phyloP scores from a whole-genome alignment of 1,140 invertebrate genomes.

The Popillia japonica region DNA sequence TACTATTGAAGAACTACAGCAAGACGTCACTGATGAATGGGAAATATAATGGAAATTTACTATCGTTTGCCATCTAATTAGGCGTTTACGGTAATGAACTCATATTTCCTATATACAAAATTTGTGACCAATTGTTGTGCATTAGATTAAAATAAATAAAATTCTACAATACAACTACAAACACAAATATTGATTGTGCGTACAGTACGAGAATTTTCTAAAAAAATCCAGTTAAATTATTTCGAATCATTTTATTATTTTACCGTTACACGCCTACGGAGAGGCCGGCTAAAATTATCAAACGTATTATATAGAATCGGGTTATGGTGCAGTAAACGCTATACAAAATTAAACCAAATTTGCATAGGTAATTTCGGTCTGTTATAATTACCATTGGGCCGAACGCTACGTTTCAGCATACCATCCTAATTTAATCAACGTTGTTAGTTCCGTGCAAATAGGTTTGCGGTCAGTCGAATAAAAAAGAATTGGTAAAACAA shows the following conservation, averaged over 20 bases:
- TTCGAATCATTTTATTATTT: constrained; percentile 20
- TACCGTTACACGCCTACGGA: not conserved
- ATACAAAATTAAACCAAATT: constrained; percentile 28
- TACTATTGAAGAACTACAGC: no score
- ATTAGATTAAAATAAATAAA: no score
- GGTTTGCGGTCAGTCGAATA: not conserved
- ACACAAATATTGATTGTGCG: no score
- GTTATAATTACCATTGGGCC: not conserved
- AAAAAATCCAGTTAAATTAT: not conserved
- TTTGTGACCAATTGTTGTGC: no score
- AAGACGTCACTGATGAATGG: no score
- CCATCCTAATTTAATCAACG: constrained; percentile 28
- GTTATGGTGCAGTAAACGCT: constrained; percentile 16
- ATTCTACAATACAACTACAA: no score
- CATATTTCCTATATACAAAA: no score
- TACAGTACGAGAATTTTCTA: not conserved
- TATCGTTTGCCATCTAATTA: no score
- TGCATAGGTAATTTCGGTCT: constrained; percentile 27
- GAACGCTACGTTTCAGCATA: not conserved
- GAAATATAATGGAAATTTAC: no score
- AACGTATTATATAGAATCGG: constrained; percentile 24
- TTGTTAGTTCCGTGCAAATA: constrained; percentile 12
- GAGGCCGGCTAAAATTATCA: not conserved
- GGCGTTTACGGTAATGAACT: no score
- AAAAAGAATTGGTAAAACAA: not conserved